Percentiles rank a stretch among this genome's conserved stretches.
Evolutionary conservation across 2,888 invertebrate genomes (phyloP).

Genomic region (Plagiodera versicolora): DNA sequence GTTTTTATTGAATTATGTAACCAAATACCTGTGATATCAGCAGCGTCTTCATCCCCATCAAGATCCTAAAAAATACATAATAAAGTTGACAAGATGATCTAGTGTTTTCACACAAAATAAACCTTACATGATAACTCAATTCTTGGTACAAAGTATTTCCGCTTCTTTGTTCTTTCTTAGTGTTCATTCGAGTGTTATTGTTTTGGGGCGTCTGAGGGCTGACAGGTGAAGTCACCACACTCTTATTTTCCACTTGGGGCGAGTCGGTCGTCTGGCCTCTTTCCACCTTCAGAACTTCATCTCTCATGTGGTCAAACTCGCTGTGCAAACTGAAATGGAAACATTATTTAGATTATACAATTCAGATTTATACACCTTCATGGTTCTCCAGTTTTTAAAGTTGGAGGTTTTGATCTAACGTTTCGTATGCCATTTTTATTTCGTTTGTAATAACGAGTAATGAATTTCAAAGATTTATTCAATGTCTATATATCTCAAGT

Average conservation of each 20-base stretch:
- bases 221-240: slow-evolving; percentile 53
- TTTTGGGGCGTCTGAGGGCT: slow-evolving; percentile 54
- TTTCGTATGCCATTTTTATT: too few relatives aligned
- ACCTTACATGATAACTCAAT: slow-evolving; percentile 72
- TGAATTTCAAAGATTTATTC: too few relatives aligned
- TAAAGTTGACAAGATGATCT: not conserved
- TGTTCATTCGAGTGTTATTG: slow-evolving; percentile 65
- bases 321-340: slow-evolving; percentile 44
- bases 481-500: too few relatives aligned
- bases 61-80: slow-evolving; percentile 63
- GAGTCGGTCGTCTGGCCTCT: slow-evolving; percentile 53
- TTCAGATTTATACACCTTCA: too few relatives aligned
- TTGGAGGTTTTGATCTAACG: too few relatives aligned
- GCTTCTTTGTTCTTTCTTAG: slow-evolving; percentile 83
- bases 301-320: slow-evolving; percentile 50
- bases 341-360: slow-evolving; percentile 9
- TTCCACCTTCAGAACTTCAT: slow-evolving; percentile 49
- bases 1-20: not conserved
- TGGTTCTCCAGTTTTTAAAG: too few relatives aligned
- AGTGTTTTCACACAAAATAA: not conserved
- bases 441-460: too few relatives aligned
- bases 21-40: slow-evolving; percentile 88
- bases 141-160: slow-evolving; percentile 92
- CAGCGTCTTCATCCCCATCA: slow-evolving; percentile 83
- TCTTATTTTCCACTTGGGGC: slow-evolving; percentile 53